These are phyloP conservation scores for Dicyrtoma fusca DNA, from an alignment of 2,888 invertebrate species.

Conservation along the genomic window DNA sequence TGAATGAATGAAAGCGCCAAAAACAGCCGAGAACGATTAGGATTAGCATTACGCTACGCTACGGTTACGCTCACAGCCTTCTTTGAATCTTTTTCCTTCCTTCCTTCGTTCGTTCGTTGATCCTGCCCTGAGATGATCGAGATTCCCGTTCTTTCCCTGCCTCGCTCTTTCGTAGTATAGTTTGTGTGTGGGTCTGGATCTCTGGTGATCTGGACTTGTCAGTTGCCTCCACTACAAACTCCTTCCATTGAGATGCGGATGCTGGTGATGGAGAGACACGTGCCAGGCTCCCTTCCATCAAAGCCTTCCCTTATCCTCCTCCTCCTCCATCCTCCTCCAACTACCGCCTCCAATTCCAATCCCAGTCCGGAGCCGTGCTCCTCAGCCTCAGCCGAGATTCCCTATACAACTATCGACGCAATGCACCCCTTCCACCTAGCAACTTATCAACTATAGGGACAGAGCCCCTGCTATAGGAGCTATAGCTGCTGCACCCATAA, in stretches of 20 bases:
- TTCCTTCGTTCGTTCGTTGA: slow-evolving; percentile 21
- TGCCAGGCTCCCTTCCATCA: slow-evolving; percentile 16
- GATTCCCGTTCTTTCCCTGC: background rate
- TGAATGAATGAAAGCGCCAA: slow-evolving; percentile 7
- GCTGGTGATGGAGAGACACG: slow-evolving; percentile 28
- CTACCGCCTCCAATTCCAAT: no score
- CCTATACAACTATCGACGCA: no score
- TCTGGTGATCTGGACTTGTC: slow-evolving; percentile 40
- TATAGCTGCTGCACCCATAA: no score
- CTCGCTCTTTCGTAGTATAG: no score
- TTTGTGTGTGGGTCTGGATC: no score
- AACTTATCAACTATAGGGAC: no score
- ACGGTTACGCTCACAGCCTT: background rate
- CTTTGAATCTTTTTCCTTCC: no score
- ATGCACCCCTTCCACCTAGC: no score
- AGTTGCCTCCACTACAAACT: slow-evolving; percentile 25
- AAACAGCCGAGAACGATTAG: background rate
- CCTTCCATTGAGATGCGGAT: slow-evolving; percentile 31
- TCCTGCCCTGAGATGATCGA: slow-evolving; percentile 14
- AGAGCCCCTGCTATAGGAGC: no score
- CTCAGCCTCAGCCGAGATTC: no score
- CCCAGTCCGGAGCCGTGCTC: no score
- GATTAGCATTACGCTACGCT: background rate
- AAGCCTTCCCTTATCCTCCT: slow-evolving; percentile 4
- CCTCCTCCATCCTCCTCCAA: background rate